phyloP scores from a whole-genome alignment of 92 coral and sea anemone genomes.

The Porites evermanni region DNA sequence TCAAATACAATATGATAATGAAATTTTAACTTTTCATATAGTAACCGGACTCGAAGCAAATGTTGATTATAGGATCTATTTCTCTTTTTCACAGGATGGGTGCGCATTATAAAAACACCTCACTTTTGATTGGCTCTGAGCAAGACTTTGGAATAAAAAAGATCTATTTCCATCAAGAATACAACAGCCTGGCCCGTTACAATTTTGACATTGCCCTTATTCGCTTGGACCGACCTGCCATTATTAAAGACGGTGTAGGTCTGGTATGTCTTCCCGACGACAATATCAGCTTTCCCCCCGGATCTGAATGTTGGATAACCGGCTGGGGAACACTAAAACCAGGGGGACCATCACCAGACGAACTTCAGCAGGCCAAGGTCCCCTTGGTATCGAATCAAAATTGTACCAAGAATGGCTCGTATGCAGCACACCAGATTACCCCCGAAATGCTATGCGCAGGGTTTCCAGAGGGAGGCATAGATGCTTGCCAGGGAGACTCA shows the following conservation, averaged over 20 bases:
- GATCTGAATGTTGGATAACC: constrained; percentile 76
- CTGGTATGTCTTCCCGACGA: constrained; percentile 83
- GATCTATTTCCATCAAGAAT: constrained; percentile 75
- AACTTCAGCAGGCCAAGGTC: constrained; percentile 86
- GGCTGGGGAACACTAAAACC: constrained; percentile 91
- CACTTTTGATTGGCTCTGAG: constrained; percentile 62
- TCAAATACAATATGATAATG: too few species aligned
- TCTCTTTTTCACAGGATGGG: constrained; percentile 70
- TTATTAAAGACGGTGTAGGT: constrained; percentile 14
- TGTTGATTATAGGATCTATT: too few species aligned
- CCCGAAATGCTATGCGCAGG: constrained; percentile 86
- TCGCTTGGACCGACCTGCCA: constrained; percentile 73
- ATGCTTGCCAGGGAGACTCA: constrained; percentile 88
- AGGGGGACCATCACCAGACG: constrained; percentile 69
- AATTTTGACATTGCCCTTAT: constrained; percentile 92
- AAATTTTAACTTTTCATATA: too few species aligned
- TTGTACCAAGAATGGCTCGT: constrained; percentile 87
- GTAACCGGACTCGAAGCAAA: too few species aligned
- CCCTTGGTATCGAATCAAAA: constrained; percentile 71
- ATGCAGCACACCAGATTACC: constrained; percentile 53
- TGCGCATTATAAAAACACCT: constrained; percentile 73
- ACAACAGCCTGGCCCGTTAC: constrained; percentile 63
- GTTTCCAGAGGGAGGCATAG: constrained; percentile 67
- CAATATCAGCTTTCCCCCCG: constrained; percentile 69
- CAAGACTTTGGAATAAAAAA: constrained; percentile 75